Percentiles rank a stretch among this genome's conserved stretches.
phyloP scores from a whole-genome alignment of 2,888 invertebrate genomes.

The Orgyia antiqua region DNA sequence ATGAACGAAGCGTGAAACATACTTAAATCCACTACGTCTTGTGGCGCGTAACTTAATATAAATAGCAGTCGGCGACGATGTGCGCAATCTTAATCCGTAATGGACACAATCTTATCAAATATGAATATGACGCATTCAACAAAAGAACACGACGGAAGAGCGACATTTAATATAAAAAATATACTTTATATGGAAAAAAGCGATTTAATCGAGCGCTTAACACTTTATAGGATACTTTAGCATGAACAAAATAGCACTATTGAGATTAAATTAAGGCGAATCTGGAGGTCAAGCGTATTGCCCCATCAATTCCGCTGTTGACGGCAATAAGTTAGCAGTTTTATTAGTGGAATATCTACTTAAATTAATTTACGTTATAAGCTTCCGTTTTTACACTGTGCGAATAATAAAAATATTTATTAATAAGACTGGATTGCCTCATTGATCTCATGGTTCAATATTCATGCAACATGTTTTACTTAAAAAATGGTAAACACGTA shows the following conservation, averaged over 20 bases:
- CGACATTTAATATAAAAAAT: conserved; percentile 29
- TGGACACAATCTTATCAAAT: conserved; percentile 37
- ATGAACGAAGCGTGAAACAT: too few species aligned
- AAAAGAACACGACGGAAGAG: conserved; percentile 41
- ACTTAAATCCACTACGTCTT: too few species aligned
- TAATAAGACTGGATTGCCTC: too few species aligned
- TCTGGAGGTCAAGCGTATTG: conserved; percentile 47
- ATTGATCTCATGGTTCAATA: too few species aligned
- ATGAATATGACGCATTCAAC: conserved; percentile 29
- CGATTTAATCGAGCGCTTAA: conserved; percentile 38
- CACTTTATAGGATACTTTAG: neutral
- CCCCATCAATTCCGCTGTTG: conserved; percentile 53
- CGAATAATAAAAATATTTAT: conserved; percentile 36
- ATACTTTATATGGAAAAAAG: conserved; percentile 45
- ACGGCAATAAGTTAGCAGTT: conserved; percentile 50
- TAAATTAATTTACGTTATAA: conserved; percentile 47
- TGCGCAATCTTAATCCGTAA: conserved; percentile 20
- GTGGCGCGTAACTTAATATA: too few species aligned
- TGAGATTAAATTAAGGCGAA: conserved; percentile 43
- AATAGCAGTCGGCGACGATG: conserved; percentile 13
- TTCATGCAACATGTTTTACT: too few species aligned
- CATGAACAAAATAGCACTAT: conserved; percentile 35
- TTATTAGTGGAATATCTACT: conserved; percentile 56
- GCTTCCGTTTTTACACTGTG: conserved; percentile 40
- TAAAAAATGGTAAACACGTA: too few species aligned